Base-by-base conservation (phyloP, 2,888 invertebrate genomes). In the Hemaris fuciformis region DNA sequence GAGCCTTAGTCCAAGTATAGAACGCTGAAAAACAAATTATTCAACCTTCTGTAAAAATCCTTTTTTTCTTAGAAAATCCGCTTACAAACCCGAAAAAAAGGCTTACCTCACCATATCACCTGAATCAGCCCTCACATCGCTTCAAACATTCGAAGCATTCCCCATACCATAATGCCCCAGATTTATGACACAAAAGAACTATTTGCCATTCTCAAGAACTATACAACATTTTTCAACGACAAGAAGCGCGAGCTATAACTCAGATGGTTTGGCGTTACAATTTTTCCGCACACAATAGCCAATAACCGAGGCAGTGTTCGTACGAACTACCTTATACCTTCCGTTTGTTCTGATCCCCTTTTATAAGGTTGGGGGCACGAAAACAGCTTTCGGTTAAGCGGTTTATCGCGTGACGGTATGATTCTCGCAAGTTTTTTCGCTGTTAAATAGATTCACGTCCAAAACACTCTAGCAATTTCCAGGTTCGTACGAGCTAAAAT, bases 221-320 rank as follows among this genome's bases (percentile, higher is more conserved):
- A 8, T 10, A 53, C 7, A 41, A 41, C 34, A 57, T 41, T 41
- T 57, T 38, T 57, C 41, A 57, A 13, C 1, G 38, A 38, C 27
- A 53, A 15, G n/a, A n/a, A 13, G 13, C 53, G 8, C 31, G 4
- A 7, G 34, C 38, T 34, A 57, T 57, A 38, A n/a, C 5, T 42
- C 42, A 27, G 20, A 45, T 23, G 57, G 34, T 58, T 38, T 46
- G 57, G 34, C 38, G 57, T 57, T 34, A 23, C 34, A 61, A 58
- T 61, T 27, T 15, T 46, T 61, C 38, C 38, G 23, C 57, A 18
- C 57, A 61, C 57, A 61, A 61, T 61, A 45, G 57, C 57, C 61
- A 46, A 61, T 61, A 61, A 57, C 57, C n/a, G 31, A 61, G 13
- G 23, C 57, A 23, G 38, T 45, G 38, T 57, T 45, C 57, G 31